Conservation (phyloP, 2,113 vertebrate species). For the Lepisosteus osseus region DNA sequence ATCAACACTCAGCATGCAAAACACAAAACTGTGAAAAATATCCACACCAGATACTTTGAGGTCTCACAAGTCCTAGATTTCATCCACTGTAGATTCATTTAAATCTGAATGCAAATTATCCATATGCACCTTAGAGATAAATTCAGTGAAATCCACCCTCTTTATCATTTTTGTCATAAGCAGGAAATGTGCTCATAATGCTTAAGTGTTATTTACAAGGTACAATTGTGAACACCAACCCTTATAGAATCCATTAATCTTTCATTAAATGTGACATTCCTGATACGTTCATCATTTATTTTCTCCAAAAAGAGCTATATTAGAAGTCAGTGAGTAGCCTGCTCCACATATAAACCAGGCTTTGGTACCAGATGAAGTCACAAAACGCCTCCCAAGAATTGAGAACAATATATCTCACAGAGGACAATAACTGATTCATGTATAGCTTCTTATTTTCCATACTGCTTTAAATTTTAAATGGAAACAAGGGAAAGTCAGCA, state of each 20-base stretch:
- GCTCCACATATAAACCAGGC: too few species aligned
- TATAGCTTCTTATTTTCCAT: too few species aligned
- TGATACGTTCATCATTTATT: conserved; percentile 6
- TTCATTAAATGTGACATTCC: conserved; percentile 28
- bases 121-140: conserved; percentile 2
- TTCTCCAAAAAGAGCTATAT: not conserved
- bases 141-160: not conserved
- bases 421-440: too few species aligned
- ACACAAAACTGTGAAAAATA: conserved; percentile 47
- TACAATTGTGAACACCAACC: conserved; percentile 18
- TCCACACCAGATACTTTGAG: conserved; percentile 41
- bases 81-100: conserved; percentile 33
- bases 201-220: not conserved
- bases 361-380: too few species aligned
- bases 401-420: too few species aligned
- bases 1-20: conserved; percentile 40
- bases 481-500: too few species aligned
- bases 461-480: too few species aligned
- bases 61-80: conserved; percentile 9
- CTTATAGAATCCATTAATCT: conserved; percentile 15
- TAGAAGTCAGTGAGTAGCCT: not conserved
- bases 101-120: conserved; percentile 46
- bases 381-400: too few species aligned
- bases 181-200: conserved; percentile 12
- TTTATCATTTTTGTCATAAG: too few species aligned